phyloP scores from a whole-genome alignment of 2,113 vertebrate species.

The Paramisgurnus dabryanus region DNA sequence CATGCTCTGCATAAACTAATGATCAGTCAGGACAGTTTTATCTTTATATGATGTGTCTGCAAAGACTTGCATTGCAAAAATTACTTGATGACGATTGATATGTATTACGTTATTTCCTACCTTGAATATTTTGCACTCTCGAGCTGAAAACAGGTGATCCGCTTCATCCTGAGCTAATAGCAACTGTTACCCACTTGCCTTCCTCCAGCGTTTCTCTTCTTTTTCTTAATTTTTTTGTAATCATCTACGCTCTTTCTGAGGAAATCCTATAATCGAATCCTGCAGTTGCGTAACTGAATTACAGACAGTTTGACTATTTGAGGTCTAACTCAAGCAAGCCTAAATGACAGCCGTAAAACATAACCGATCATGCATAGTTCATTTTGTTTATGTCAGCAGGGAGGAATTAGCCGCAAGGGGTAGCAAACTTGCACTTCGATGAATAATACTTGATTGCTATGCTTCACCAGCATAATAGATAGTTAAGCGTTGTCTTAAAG shows the following conservation, averaged over 20 bases:
- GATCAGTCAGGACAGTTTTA: not conserved
- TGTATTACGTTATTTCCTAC: constrained; percentile 42
- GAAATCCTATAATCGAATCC: constrained; percentile 47
- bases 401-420: not conserved
- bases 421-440: constrained; percentile 28
- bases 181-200: constrained; percentile 36
- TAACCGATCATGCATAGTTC: not conserved
- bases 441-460: constrained; percentile 36
- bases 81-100: constrained; percentile 51
- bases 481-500: constrained; percentile 24
- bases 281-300: not conserved
- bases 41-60: constrained; percentile 23
- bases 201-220: not conserved
- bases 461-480: constrained; percentile 15
- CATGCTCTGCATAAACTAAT: constrained; percentile 5
- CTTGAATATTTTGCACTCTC: constrained; percentile 50
- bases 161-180: constrained; percentile 40
- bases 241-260: constrained; percentile 13
- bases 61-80: constrained; percentile 16
- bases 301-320: constrained; percentile 1
- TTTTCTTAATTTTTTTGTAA: not conserved
- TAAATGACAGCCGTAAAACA: not conserved
- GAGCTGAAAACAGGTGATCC: constrained; percentile 39
- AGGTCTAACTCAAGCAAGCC: not conserved
- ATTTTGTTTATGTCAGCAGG: not conserved